phyloP scores from a whole-genome alignment of 1,140 invertebrate genomes.

The Drosophila tsacasi region DNA sequence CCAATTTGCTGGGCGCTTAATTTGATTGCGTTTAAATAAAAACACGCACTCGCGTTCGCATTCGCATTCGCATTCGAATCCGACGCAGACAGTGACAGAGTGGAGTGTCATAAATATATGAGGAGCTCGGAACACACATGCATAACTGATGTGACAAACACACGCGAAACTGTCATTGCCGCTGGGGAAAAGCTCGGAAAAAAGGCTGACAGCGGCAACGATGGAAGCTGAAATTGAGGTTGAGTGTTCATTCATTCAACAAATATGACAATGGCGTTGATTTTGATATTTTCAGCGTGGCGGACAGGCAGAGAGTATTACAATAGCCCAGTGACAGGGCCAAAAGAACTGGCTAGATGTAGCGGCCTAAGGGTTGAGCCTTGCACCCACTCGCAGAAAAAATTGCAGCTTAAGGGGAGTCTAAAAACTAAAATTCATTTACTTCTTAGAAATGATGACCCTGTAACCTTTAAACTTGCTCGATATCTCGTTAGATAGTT shows the following conservation, averaged over 20 bases:
- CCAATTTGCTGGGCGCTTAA: constrained; percentile 75
- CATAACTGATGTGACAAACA: constrained; percentile 82
- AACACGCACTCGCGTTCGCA: constrained; percentile 44
- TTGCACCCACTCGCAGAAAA: constrained; percentile 11
- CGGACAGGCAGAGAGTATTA: constrained; percentile 51
- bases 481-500: background rate
- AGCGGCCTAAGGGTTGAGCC: constrained; percentile 50
- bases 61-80: constrained; percentile 10
- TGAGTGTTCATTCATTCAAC: constrained; percentile 76
- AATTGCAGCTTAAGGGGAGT: background rate
- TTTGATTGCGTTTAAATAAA: constrained; percentile 83
- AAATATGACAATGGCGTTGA: constrained; percentile 76
- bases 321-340: constrained; percentile 58
- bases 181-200: constrained; percentile 29
- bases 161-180: constrained; percentile 81
- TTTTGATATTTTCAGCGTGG: constrained; percentile 60
- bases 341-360: constrained; percentile 52
- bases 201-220: constrained; percentile 40
- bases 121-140: constrained; percentile 41
- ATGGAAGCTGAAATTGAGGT: constrained; percentile 70
- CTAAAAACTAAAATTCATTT: background rate
- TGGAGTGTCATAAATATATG: constrained; percentile 75
- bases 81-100: constrained; percentile 69
- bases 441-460: background rate
- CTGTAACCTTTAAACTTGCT: background rate